Conservation (phyloP, 2,797 vertebrate species). For the Botia kubotai region DNA sequence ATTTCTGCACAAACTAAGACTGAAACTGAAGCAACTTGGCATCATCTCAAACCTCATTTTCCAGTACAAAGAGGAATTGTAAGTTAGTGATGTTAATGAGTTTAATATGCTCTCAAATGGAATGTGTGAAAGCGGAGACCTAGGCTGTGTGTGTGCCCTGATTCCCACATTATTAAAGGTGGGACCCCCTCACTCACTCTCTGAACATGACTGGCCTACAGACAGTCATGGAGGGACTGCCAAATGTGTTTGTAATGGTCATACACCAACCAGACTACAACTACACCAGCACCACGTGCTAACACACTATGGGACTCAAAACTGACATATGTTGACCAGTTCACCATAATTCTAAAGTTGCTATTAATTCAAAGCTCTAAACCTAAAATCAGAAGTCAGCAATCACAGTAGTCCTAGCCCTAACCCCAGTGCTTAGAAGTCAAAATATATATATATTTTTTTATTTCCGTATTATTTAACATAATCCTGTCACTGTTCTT, state of each 20-base stretch:
- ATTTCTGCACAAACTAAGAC: constrained; percentile 50
- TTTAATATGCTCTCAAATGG: constrained; percentile 80
- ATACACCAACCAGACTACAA: constrained; percentile 15
- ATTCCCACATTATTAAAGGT: constrained; percentile 70
- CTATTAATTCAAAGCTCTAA: too few species aligned
- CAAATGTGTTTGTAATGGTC: too few species aligned
- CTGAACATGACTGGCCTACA: constrained; percentile 74
- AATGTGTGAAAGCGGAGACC: constrained; percentile 78
- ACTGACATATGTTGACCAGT: too few species aligned
- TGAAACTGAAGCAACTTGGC: constrained; percentile 75
- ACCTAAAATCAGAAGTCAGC: too few species aligned
- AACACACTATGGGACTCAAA: not conserved
- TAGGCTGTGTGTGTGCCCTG: constrained; percentile 62
- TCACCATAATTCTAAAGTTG: too few species aligned
- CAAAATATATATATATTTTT: too few species aligned
- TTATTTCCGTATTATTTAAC: too few species aligned
- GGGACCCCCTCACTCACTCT: constrained; percentile 56
- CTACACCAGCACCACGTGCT: not conserved
- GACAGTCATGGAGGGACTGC: constrained; percentile 56
- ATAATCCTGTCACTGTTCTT: too few species aligned
- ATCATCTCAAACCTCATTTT: constrained; percentile 69
- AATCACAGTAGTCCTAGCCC: too few species aligned
- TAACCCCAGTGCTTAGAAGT: too few species aligned
- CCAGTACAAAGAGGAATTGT: constrained; percentile 79
- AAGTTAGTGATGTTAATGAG: constrained; percentile 80